Evolutionary conservation across 2,113 vertebrate species (phyloP), one percentile per base, ranked within the genome.

Genomic region (Heterocephalus glaber): DNA sequence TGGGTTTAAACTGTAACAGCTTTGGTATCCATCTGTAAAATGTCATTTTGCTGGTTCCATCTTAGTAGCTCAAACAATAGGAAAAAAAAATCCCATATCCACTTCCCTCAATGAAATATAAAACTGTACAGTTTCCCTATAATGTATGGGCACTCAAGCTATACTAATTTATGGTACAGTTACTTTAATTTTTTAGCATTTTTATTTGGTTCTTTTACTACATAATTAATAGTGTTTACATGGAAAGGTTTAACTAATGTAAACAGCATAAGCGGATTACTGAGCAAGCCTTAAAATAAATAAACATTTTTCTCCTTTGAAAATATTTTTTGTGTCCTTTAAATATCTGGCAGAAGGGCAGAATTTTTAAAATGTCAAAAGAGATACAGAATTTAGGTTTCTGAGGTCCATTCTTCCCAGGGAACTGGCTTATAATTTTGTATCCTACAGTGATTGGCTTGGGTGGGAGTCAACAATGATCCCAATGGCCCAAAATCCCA

Each of bases 151-250:
- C 60, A 95, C 90, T 97, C 90, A 95, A 96, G 90, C 93, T 93
- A 93, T 38, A 88, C 94, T 96, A 96, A 97, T 95, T 93, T 97
- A 95, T 96, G 96, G 92, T 90, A 96, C 41, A 96, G 93, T 97
- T 96, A 93, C 74, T 95, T 97, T 93, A 90, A 95, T 91, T 95
- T 96, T 96, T 94, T 95, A 97, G 92, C 95, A 92, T 95, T 97
- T 98, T 96, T 96, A 96, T 95, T 95, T 96, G 96, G 87, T 92
- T 94, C 76, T 96, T 95, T 95, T 47, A 66, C 95, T 92, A 93
- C 89, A 95, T 96, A 97, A 97, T 97, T 97, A 98, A 98, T 93
- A 80, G 84, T 96, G 95, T 98, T 98, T 97, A 98, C 95, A 95
- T 7, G 54, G 81, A 95, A 97, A 97, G 87, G 30, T 93, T 95